Percentiles rank a stretch among this genome's conserved stretches.
Conservation (phyloP, 2,888 invertebrate genomes). For the Chloromyia formosa region DNA sequence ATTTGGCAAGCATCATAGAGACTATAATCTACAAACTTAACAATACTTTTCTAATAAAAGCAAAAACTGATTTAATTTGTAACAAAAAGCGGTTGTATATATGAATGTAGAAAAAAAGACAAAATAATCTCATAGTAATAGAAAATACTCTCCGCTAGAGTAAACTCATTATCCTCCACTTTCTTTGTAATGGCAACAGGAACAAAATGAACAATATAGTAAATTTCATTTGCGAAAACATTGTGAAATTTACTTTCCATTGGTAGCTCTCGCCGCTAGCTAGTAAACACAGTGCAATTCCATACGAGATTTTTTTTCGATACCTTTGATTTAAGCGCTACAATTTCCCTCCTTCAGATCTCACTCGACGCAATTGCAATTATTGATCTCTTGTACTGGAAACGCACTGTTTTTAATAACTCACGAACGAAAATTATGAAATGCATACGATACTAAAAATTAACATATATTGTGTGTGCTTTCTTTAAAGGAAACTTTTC, state of each 20-base stretch:
- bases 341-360: too few species aligned
- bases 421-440: background rate
- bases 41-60: constrained; percentile 2
- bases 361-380: too few species aligned
- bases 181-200: constrained; percentile 21
- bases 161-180: constrained; percentile 6
- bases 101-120: background rate
- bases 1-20: constrained; percentile 14
- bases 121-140: background rate
- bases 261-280: too few species aligned
- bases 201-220: background rate
- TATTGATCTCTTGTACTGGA: too few species aligned
- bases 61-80: background rate
- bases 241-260: background rate
- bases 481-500: background rate
- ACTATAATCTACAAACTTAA: background rate
- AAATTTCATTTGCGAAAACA: background rate
- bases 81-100: background rate
- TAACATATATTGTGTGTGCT: constrained; percentile 1
- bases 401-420: too few species aligned
- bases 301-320: too few species aligned
- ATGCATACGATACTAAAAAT: background rate
- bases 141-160: constrained; percentile 3
- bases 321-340: too few species aligned
- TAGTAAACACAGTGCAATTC: too few species aligned